Evolutionary conservation across 2,888 invertebrate genomes (phyloP), one percentile per base, ranked within the genome.

Genomic region (Cantharis nigra): DNA sequence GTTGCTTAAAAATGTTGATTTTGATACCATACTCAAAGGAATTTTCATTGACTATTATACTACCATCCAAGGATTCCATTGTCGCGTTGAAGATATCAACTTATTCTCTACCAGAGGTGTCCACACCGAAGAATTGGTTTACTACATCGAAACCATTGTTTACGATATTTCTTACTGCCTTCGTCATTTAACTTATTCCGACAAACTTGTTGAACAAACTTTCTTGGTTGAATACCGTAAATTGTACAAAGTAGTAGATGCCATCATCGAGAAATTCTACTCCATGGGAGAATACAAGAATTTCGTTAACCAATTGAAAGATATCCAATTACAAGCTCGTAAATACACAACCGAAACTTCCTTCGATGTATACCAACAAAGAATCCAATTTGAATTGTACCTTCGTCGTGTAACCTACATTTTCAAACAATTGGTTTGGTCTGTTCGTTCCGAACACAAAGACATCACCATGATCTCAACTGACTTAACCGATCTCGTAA

Each of bases 41-140:
- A 62, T 71, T 16, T 62, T 78, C 14, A 63, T 78, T n/a, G 74
- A 78, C 9, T 78, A 75, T 70, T 69, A 75, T 10, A 28, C 69
- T 9, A 63, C 71, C 9, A 5, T 78, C 3, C 74, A 75, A 30
- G 65, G 62, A 49, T 28, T 75, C 9, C 64, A 78, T 30, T 14
- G 69, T 7, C 65, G 63, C 18, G 14, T 78, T 0, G 74, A 78
- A 62, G 63, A 26, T 64, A 69, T 75, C 18, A 10, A 28, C 18
- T 3, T 28, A 18, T 67, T 33, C 63, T 49, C 62, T 23, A 49
- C 74, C 14, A 67, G 69, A 28, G 69, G 72, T 13, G 13, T 28
- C 5, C 70, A 49, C 5, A 20, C 64, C 18, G 71, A 72, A 18
- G 64, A 74, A 63, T 33, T 72, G 9, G 70, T 20, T 7, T 71